Evolutionary conservation across 2,797 vertebrate genomes (phyloP).

Genomic region (Pseudochirops cupreus): DNA sequence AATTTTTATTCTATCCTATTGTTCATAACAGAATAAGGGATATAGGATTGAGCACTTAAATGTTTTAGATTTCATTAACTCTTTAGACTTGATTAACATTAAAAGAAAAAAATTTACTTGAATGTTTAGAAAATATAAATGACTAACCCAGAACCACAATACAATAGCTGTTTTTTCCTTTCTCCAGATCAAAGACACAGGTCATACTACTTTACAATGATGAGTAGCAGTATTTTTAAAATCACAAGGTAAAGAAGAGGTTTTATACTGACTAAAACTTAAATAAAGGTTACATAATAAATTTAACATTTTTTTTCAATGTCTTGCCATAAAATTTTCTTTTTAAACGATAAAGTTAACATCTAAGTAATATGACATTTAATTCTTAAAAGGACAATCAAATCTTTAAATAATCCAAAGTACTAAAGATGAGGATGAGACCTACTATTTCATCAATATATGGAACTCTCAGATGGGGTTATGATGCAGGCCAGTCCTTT

Average conservation of each 20-base stretch:
- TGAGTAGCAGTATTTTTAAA: slow-evolving; percentile 43
- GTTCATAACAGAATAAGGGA: slow-evolving; percentile 55
- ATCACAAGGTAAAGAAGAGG: slow-evolving; percentile 24
- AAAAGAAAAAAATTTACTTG: slow-evolving; percentile 40
- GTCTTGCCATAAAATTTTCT: slow-evolving; percentile 22
- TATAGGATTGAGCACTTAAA: slow-evolving; percentile 66
- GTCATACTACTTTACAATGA: slow-evolving; percentile 54
- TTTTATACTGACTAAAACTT: slow-evolving; percentile 38
- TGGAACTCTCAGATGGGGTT: neutral
- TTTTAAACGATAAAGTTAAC: slow-evolving; percentile 38
- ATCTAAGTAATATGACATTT: slow-evolving; percentile 53
- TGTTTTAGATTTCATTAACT: slow-evolving; percentile 53
- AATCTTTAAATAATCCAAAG: neutral
- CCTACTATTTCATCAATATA: neutral
- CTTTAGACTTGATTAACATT: slow-evolving; percentile 60
- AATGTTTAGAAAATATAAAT: slow-evolving; percentile 66
- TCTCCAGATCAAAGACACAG: slow-evolving; percentile 52
- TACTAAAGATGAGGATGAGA: neutral
- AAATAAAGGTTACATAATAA: slow-evolving; percentile 50
- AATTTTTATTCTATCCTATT: slow-evolving; percentile 69
- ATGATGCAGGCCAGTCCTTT: neutral
- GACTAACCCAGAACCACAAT: slow-evolving; percentile 51
- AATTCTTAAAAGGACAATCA: neutral
- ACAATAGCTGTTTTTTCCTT: slow-evolving; percentile 50
- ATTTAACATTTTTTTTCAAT: slow-evolving; percentile 6